Conservation (phyloP, 2,888 invertebrate species). For the Uloborus plumipes region DNA sequence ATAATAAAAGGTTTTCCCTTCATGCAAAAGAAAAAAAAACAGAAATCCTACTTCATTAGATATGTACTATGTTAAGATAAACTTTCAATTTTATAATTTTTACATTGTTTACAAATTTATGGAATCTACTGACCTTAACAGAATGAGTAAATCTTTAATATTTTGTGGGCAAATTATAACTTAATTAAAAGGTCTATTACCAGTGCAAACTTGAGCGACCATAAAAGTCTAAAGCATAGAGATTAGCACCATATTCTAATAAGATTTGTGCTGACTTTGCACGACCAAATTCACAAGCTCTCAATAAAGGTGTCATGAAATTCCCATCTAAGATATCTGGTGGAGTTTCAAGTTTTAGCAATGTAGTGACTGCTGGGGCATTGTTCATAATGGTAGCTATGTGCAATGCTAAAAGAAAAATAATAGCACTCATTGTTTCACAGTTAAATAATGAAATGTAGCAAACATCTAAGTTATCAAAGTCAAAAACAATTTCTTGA, state of each 20-base stretch:
- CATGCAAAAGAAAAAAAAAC: too few relatives aligned
- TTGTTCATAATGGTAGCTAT: conserved; percentile 71
- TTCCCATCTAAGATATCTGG: conserved; percentile 70
- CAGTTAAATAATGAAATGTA: neutral
- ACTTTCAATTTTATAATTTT: too few relatives aligned
- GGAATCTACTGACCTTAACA: neutral
- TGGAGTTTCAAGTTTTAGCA: conserved; percentile 69
- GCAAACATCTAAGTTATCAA: neutral
- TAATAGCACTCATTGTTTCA: neutral
- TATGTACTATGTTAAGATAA: too few relatives aligned
- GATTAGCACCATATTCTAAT: conserved; percentile 70
- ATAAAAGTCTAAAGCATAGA: conserved; percentile 71
- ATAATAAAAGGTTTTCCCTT: too few relatives aligned
- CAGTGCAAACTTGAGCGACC: conserved; percentile 72
- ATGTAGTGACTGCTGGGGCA: conserved; percentile 69
- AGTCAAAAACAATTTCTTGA: neutral
- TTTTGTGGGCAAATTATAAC: neutral
- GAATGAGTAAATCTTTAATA: neutral
- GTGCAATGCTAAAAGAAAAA: conserved; percentile 70
- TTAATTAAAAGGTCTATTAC: conserved; percentile 64
- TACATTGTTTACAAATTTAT: too few relatives aligned
- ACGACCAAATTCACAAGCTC: conserved; percentile 71
- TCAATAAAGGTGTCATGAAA: conserved; percentile 71
- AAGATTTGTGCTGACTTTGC: conserved; percentile 70
- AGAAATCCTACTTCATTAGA: too few relatives aligned